Conservation (phyloP, 2,113 vertebrate species). For the Hassar affinis region DNA sequence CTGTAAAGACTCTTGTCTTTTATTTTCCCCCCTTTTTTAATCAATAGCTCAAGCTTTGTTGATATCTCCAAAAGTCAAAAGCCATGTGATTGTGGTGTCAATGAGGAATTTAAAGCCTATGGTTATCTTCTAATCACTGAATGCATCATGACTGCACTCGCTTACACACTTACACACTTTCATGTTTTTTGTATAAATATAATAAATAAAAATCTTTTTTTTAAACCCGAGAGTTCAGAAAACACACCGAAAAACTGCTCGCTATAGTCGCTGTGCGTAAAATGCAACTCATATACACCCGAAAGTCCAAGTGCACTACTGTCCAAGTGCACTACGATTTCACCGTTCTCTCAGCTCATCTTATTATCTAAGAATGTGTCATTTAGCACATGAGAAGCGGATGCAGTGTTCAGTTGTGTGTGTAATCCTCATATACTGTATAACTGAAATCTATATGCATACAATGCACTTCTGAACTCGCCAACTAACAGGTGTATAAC, state of each 20-base stretch:
- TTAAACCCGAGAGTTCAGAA: not conserved
- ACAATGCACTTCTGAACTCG: not conserved
- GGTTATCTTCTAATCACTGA: slow-evolving; percentile 17
- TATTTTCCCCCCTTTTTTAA: slow-evolving; percentile 10
- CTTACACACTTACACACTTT: not conserved
- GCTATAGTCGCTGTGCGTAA: not conserved
- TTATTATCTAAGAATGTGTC: not conserved
- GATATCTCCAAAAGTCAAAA: slow-evolving; percentile 21
- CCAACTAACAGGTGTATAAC: not conserved
- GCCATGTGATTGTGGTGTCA: slow-evolving; percentile 35
- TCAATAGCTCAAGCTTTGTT: not conserved
- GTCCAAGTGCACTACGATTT: too few relatives aligned
- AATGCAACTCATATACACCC: not conserved
- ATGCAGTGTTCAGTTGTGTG: not conserved
- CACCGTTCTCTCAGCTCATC: not conserved
- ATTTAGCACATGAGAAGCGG: not conserved
- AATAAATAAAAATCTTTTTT: not conserved
- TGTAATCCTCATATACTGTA: not conserved
- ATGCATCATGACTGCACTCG: not conserved
- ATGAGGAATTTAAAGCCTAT: slow-evolving; percentile 37
- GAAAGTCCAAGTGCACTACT: slow-evolving; percentile 14
- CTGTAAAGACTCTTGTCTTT: not conserved
- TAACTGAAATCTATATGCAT: not conserved
- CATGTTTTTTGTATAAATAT: not conserved
- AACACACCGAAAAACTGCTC: too few relatives aligned